Evolutionary conservation across 2,797 vertebrate genomes (phyloP).

Genomic region (Falco biarmicus): DNA sequence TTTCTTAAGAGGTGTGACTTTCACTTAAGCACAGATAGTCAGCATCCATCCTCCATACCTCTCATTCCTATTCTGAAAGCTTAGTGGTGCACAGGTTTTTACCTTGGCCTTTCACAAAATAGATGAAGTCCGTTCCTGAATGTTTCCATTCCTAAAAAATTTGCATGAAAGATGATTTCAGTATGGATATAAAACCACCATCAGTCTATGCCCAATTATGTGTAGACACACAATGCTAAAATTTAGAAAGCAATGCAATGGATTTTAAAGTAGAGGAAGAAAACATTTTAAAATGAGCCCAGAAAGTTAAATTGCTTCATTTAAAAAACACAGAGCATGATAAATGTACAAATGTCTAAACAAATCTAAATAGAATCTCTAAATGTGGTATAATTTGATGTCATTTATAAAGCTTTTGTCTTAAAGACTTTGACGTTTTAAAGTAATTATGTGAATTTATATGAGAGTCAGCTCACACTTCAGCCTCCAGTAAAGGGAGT

Average conservation of each 20-base stretch:
- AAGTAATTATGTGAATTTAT: background rate
- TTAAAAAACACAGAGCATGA: background rate
- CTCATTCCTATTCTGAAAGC: background rate
- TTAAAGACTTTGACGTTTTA: background rate
- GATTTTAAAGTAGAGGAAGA: slow-evolving; percentile 16
- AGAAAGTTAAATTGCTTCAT: background rate
- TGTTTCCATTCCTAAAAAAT: background rate
- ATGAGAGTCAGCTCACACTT: background rate
- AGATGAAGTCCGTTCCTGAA: background rate
- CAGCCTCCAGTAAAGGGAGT: background rate
- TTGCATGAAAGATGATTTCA: background rate
- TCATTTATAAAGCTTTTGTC: background rate
- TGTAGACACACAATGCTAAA: background rate
- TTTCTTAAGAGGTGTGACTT: background rate
- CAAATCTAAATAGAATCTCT: background rate
- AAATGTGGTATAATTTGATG: background rate
- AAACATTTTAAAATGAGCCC: background rate
- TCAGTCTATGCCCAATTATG: background rate
- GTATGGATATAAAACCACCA: background rate
- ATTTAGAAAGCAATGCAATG: background rate
- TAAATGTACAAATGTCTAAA: background rate
- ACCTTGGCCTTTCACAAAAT: background rate
- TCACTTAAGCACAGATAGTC: background rate
- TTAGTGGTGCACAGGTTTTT: background rate
- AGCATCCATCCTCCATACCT: background rate